Evolutionary conservation across 2,888 invertebrate species (phyloP).

Genomic region (Conus canariensis): DNA sequence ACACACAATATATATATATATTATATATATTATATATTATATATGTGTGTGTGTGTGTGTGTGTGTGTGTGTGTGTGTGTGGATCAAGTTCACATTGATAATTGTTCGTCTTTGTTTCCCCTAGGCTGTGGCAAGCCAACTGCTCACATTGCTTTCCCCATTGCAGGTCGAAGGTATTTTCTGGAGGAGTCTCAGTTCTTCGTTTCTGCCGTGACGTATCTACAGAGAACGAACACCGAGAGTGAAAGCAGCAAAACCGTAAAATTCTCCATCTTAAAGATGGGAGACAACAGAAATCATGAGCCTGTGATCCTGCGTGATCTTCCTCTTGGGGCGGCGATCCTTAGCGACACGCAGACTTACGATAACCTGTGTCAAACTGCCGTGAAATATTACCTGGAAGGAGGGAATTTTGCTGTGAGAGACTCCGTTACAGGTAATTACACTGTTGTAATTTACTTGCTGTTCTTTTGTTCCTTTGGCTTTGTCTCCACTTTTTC

Average conservation of each 20-base stretch:
- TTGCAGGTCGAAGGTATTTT: too few relatives aligned
- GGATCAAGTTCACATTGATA: too few relatives aligned
- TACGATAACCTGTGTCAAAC: not conserved
- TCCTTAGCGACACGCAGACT: not conserved
- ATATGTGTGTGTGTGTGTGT: too few relatives aligned
- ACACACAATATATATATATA: not conserved
- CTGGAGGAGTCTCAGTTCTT: too few relatives aligned
- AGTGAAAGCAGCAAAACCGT: not conserved
- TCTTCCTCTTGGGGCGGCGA: conserved; percentile 13
- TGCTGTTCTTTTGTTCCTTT: too few relatives aligned
- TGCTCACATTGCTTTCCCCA: too few relatives aligned
- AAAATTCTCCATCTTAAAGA: not conserved
- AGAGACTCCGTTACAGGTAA: conserved; percentile 47
- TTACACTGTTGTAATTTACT: not conserved
- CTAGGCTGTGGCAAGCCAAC: too few relatives aligned
- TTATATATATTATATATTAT: not conserved
- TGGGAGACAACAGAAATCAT: conserved; percentile 23
- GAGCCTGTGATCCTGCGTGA: not conserved
- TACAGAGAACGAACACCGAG: not conserved
- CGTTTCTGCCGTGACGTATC: too few relatives aligned
- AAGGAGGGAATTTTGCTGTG: conserved; percentile 43
- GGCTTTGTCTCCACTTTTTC: too few relatives aligned
- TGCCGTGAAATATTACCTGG: conserved; percentile 30
- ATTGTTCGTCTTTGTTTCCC: too few relatives aligned
- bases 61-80: too few relatives aligned